Evolutionary conservation across 1,140 invertebrate genomes (phyloP).

Genomic region (Sycophila sp.): DNA sequence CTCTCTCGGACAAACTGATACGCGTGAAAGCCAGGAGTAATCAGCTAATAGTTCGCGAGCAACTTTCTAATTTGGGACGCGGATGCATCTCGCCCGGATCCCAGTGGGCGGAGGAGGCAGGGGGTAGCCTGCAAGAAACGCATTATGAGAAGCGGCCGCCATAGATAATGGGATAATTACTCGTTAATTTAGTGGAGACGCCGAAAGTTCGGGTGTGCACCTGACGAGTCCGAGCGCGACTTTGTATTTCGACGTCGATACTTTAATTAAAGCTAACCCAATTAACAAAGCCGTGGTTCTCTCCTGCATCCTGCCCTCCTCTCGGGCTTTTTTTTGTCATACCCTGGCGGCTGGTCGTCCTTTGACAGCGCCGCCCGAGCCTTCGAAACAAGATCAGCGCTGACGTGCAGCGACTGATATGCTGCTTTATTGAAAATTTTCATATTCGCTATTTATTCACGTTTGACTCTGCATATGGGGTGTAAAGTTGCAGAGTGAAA

Average conservation of each 20-base stretch:
- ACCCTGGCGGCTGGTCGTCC: too few species aligned
- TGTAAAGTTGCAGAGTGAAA: too few species aligned
- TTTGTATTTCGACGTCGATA: neutral
- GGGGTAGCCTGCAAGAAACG: too few species aligned
- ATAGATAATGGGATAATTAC: neutral
- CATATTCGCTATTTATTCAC: neutral
- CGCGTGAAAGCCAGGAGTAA: neutral
- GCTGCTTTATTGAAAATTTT: slow-evolving; percentile 7
- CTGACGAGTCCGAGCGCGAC: neutral
- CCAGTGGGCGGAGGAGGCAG: too few species aligned
- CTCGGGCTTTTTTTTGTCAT: neutral
- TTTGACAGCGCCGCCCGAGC: too few species aligned
- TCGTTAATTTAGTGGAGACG: neutral
- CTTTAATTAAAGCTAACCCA: slow-evolving; percentile 26
- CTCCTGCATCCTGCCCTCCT: neutral
- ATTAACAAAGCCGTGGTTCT: neutral
- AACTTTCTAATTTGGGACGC: slow-evolving; percentile 25
- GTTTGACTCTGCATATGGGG: too few species aligned
- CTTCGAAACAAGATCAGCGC: neutral
- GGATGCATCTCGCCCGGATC: neutral
- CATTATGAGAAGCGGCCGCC: too few species aligned
- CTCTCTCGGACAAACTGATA: neutral
- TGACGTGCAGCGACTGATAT: neutral
- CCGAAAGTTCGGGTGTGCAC: neutral
- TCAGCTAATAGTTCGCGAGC: slow-evolving; percentile 14